Evolutionary conservation across 2,113 vertebrate species (phyloP).

Genomic region (Cariama cristata): DNA sequence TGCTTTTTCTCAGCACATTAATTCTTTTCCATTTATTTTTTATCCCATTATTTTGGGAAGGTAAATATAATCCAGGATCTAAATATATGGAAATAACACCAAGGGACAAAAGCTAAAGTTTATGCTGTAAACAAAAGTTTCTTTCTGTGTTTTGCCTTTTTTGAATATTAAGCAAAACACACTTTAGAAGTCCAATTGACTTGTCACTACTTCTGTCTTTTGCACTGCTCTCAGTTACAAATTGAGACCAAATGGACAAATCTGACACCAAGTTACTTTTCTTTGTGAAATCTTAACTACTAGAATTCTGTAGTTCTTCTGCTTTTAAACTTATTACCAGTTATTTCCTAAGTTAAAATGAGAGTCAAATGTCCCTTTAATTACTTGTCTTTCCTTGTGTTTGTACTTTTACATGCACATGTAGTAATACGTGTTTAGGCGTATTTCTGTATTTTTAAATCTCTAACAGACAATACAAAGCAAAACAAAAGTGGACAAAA

Average conservation of each 20-base stretch:
- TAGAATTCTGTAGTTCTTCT: background rate
- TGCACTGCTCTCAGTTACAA: background rate
- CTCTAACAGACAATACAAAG: background rate
- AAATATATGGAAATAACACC: background rate
- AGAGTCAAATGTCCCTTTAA: background rate
- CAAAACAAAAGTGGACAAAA: background rate
- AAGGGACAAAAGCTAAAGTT: background rate
- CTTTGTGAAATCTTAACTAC: background rate
- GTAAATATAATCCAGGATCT: background rate
- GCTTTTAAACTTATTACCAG: background rate
- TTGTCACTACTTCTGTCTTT: background rate
- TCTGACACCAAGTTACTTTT: constrained; percentile 5
- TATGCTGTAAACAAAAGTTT: background rate
- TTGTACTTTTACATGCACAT: background rate
- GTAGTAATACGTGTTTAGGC: background rate
- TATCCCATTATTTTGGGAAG: background rate
- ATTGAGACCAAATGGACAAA: constrained; percentile 32
- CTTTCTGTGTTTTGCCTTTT: background rate
- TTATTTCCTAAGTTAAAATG: background rate
- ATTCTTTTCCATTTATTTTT: background rate
- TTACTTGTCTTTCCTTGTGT: background rate
- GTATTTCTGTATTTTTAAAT: background rate
- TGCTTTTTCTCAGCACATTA: constrained; percentile 14
- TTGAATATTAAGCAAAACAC: background rate
- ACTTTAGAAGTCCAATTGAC: background rate